A percentile compares a stretch with the other conserved stretches of the same genome.
Evolutionary conservation across 2,113 vertebrate genomes (phyloP).

Genomic region (Megalops atlanticus): DNA sequence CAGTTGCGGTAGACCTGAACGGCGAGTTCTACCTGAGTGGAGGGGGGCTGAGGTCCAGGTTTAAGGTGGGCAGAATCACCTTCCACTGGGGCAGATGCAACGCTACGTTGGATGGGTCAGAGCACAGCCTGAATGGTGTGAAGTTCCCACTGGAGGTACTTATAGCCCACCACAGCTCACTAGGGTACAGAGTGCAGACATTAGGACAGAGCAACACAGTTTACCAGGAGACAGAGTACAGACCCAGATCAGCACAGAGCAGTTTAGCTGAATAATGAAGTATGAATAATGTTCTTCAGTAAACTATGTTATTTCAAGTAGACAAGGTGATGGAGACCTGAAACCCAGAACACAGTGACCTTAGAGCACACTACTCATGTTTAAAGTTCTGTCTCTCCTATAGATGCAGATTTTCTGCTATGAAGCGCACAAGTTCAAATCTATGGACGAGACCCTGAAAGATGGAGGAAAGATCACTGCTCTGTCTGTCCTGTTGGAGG

Average conservation of each 20-base stretch:
- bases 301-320: too few relatives aligned
- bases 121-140: slow-evolving; percentile 89
- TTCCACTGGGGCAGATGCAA: slow-evolving; percentile 99
- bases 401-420: slow-evolving; percentile 98
- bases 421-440: slow-evolving; percentile 75
- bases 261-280: not conserved
- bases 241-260: not conserved
- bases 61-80: slow-evolving; percentile 87
- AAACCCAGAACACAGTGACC: not conserved
- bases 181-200: not conserved
- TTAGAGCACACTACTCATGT: not conserved
- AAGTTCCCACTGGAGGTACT: slow-evolving; percentile 93
- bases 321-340: too few relatives aligned
- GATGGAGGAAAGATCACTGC: slow-evolving; percentile 84
- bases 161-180: not conserved
- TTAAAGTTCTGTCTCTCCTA: slow-evolving; percentile 38
- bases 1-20: slow-evolving; percentile 88
- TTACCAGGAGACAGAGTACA: not conserved
- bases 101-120: slow-evolving; percentile 86
- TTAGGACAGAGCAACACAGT: not conserved
- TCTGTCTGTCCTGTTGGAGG: slow-evolving; percentile 91
- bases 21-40: slow-evolving; percentile 89
- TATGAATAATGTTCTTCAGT: too few relatives aligned
- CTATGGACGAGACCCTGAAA: slow-evolving; percentile 82
- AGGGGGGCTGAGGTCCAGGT: slow-evolving; percentile 79